These are phyloP conservation scores for Lasioglossum pauxillum DNA, from an alignment of 2,888 invertebrate genomes.

Conservation along the genomic window DNA sequence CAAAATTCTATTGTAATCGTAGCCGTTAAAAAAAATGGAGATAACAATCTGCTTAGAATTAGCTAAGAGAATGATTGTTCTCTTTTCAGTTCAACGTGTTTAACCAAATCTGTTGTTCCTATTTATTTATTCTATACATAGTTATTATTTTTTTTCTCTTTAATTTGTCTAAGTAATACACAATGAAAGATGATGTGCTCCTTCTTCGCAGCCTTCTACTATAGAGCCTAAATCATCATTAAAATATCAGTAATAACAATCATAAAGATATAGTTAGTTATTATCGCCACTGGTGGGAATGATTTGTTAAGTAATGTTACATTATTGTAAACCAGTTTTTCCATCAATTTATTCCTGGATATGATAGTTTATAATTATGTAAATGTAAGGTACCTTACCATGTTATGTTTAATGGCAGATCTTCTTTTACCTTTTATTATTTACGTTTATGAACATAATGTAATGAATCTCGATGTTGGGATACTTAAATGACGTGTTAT, in stretches of 20 bases:
- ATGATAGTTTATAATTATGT: conserved; percentile 33
- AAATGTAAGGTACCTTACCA: conserved; percentile 32
- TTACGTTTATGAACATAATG: conserved; percentile 46
- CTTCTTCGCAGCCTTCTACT: conserved; percentile 71
- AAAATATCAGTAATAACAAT: conserved; percentile 60
- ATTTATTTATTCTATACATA: conserved; percentile 63
- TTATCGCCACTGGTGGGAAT: conserved; percentile 55
- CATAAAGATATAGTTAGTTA: conserved; percentile 58
- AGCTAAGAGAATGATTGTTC: conserved; percentile 36
- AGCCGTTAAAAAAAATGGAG: conserved; percentile 9
- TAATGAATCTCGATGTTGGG: conserved; percentile 28
- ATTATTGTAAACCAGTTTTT: conserved; percentile 62
- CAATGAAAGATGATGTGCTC: conserved; percentile 58
- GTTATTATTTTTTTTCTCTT: conserved; percentile 43
- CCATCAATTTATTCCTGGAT: conserved; percentile 46
- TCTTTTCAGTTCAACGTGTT: conserved; percentile 49
- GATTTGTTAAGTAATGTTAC: conserved; percentile 60
- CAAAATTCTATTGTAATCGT: conserved; percentile 42
- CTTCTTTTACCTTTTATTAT: conserved; percentile 34
- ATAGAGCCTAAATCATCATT: conserved; percentile 71
- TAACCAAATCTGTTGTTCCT: conserved; percentile 60
- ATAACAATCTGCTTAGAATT: conserved; percentile 29
- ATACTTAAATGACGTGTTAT: conserved; percentile 39
- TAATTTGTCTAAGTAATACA: conserved; percentile 26
- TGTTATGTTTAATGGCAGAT: conserved; percentile 15